phyloP scores from a whole-genome alignment of 23 tunicate species.

The Trididemnum nubilum region DNA sequence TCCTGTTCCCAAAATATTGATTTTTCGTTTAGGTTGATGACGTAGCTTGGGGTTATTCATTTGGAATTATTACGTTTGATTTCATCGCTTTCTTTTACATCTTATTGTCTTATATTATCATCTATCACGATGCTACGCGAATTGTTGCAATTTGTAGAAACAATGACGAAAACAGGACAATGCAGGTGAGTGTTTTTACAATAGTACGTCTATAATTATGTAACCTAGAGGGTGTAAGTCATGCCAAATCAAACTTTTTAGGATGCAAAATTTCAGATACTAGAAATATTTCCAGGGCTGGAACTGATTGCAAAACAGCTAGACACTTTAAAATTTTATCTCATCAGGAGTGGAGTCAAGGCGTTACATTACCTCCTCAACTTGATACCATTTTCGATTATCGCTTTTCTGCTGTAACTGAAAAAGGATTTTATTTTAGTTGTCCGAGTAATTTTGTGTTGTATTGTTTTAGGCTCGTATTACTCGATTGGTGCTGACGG shows the following conservation, averaged over 20 bases:
- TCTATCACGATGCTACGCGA: slow-evolving; percentile 62
- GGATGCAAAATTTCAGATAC: too few species aligned
- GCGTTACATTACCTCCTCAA: too few species aligned
- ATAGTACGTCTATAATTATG: not conserved
- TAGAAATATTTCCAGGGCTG: too few species aligned
- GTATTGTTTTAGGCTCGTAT: slow-evolving; percentile 83
- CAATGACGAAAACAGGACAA: slow-evolving; percentile 64
- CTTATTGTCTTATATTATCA: slow-evolving; percentile 48
- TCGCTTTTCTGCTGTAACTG: too few species aligned
- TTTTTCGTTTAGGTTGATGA: slow-evolving; percentile 32
- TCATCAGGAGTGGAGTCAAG: too few species aligned
- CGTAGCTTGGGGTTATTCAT: slow-evolving; percentile 67
- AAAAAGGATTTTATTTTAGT: too few species aligned
- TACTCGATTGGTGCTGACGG: slow-evolving; percentile 70
- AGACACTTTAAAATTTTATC: too few species aligned
- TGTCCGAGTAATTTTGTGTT: too few species aligned
- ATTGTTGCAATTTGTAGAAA: slow-evolving; percentile 29
- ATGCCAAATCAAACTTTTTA: too few species aligned
- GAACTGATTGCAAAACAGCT: too few species aligned
- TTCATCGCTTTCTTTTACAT: slow-evolving; percentile 66
- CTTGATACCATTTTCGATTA: too few species aligned
- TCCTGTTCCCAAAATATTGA: too few species aligned
- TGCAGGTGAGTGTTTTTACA: slow-evolving; percentile 65
- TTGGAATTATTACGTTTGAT: slow-evolving; percentile 53
- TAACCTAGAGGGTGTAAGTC: not conserved